Base-by-base conservation (phyloP, 1,140 invertebrate genomes). In the Neodiprion virginianus region DNA sequence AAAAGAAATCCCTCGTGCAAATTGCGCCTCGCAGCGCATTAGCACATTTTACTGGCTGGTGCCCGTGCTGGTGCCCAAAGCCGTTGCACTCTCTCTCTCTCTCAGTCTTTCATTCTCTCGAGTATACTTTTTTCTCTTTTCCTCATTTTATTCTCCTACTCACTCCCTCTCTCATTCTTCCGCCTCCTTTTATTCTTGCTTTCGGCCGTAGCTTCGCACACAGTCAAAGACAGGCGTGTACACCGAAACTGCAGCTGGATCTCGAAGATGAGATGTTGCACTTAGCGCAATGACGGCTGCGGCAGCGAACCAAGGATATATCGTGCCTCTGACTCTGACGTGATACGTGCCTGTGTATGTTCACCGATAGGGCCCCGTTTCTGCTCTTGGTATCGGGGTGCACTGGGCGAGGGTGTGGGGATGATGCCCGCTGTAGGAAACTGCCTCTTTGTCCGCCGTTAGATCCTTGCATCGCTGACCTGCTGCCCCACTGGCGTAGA, bases 401-500 rank as follows among this genome's bases (percentile, higher is more conserved):
- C 53, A 17, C 11, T 12, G n/a, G 4, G 53, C n/a, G n/a, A 14
- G 11, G 53, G 53, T 61, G 53, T 17, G 11, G 53, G 53, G 53
- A 61, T 12, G 53, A 8, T 61, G 53, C 8, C 53, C 53, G 67
- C 17, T 14, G 67, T 47, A 17, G 66, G 40, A 28, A 79, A 81
- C 77, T 77, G 78, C 81, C 78, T 81, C 80, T 81, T 81, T 81
- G 77, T 81, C 80, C 80, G 78, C 78, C 28, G 75, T 50, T 48
- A 76, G 74, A 79, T 79, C 78, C 78, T 81, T 74, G 74, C 76
- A 77, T 77, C 75, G 77, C 77, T 81, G 79, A 82, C 81, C 81
- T 77, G 80, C 75, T 82, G 76, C 72, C 71, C 67, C 81, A 82
- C 70, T 80, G 79, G 75, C 77, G 78, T 67, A 74, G 53, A 11